These are phyloP conservation scores for Brenthis ino DNA, from an alignment of 2,888 invertebrate species.

Conservation along the genomic window DNA sequence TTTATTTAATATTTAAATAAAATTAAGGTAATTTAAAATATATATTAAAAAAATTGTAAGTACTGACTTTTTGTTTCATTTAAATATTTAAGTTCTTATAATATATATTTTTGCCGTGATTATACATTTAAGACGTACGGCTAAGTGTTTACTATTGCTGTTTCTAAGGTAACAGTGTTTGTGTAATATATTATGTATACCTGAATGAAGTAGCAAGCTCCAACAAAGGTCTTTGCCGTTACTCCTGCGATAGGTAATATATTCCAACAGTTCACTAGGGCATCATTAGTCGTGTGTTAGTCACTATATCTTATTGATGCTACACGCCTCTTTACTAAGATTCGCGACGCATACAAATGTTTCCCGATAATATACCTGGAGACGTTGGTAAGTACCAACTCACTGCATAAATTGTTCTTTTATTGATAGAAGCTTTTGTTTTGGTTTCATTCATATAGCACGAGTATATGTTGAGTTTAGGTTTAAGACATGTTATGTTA, in stretches of 20 bases:
- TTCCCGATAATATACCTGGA: constrained; percentile 38
- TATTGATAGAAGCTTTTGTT: constrained; percentile 11
- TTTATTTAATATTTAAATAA: too few relatives aligned
- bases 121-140: too few relatives aligned
- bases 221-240: constrained; percentile 36
- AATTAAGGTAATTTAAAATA: too few relatives aligned
- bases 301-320: constrained; percentile 60
- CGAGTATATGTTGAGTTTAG: not conserved
- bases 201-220: not conserved
- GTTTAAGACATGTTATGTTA: not conserved
- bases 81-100: not conserved
- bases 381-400: constrained; percentile 33
- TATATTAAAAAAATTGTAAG: too few relatives aligned
- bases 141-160: too few relatives aligned
- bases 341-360: constrained; percentile 51
- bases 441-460: not conserved
- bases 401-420: constrained; percentile 31
- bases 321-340: constrained; percentile 56
- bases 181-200: too few relatives aligned
- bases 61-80: not conserved
- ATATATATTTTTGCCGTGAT: not conserved
- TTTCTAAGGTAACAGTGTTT: too few relatives aligned
- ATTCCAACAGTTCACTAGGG: constrained; percentile 49
- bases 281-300: constrained; percentile 57
- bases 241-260: constrained; percentile 42